phyloP scores from a whole-genome alignment of 2,113 vertebrate species.

The Ginglymostoma cirratum region DNA sequence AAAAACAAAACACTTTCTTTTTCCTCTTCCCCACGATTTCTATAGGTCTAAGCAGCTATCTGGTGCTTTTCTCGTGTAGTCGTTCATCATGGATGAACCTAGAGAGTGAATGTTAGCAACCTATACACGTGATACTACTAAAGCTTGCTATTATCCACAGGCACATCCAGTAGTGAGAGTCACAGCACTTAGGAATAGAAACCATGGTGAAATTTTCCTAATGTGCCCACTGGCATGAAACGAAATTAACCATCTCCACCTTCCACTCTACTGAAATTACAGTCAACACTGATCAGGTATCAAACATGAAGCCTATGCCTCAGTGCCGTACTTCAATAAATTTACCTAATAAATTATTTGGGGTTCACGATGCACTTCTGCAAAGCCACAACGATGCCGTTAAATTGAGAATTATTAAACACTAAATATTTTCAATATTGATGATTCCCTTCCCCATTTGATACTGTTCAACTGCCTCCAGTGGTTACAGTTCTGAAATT shows the following conservation, averaged over 20 bases:
- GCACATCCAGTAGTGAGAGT: not conserved
- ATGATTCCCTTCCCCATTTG: not conserved
- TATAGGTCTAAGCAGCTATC: not conserved
- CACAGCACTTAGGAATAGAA: not conserved
- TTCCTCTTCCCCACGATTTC: not conserved
- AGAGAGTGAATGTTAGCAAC: not conserved
- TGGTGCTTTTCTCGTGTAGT: not conserved
- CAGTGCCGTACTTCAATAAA: not conserved
- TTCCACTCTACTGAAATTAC: not conserved
- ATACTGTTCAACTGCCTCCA: not conserved
- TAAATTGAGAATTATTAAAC: no score
- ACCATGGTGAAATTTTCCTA: not conserved
- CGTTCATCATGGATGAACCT: not conserved
- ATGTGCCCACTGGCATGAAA: not conserved
- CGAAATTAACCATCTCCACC: conserved; percentile 3
- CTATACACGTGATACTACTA: not conserved
- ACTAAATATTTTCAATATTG: not conserved
- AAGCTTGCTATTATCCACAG: not conserved
- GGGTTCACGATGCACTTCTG: not conserved
- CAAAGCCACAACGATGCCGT: no score
- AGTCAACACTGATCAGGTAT: not conserved
- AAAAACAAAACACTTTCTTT: not conserved
- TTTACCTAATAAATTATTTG: not conserved
- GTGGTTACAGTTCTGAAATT: not conserved
- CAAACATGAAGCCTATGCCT: not conserved